Percentiles rank a stretch among this genome's conserved stretches.
Conservation (phyloP, 2,797 vertebrate species). For the Gymnothorax reevesii region DNA sequence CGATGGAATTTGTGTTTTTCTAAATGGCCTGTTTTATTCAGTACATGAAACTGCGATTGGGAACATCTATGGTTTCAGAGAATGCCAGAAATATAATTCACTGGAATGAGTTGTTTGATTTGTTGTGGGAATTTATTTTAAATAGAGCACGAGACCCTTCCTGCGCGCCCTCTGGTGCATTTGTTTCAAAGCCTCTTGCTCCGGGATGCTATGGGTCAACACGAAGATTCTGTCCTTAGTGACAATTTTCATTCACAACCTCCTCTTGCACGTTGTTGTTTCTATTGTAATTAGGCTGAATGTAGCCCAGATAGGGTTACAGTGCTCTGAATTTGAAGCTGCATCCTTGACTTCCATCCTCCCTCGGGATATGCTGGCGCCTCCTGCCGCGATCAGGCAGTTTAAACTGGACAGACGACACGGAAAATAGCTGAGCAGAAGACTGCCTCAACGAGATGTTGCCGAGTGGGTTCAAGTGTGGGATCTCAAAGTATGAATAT, state of each 20-base stretch:
- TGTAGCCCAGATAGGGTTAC: conserved; percentile 65
- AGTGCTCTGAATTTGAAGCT: conserved; percentile 61
- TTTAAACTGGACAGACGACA: conserved; percentile 62
- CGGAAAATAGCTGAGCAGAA: conserved; percentile 37
- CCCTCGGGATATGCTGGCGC: conserved; percentile 65
- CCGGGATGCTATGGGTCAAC: conserved; percentile 40
- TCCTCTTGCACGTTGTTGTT: conserved; percentile 64
- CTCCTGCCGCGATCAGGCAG: conserved; percentile 66
- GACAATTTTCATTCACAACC: conserved; percentile 34
- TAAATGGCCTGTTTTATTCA: background rate
- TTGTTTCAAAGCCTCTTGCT: conserved; percentile 33
- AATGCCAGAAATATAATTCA: background rate
- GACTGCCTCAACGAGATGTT: conserved; percentile 1
- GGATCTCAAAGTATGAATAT: background rate
- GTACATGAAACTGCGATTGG: background rate
- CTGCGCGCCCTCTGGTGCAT: background rate
- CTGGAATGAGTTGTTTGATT: background rate
- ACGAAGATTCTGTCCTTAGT: conserved; percentile 22
- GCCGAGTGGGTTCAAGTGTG: conserved; percentile 41
- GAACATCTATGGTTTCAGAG: background rate
- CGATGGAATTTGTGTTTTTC: too few species aligned
- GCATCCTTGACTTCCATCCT: conserved; percentile 59
- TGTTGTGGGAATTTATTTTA: background rate
- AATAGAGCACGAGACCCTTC: conserved; percentile 5
- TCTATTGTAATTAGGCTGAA: conserved; percentile 66